Evolutionary conservation across 2,888 invertebrate genomes (phyloP), one percentile per base, ranked within the genome.

Genomic region (Heliconius cydno): DNA sequence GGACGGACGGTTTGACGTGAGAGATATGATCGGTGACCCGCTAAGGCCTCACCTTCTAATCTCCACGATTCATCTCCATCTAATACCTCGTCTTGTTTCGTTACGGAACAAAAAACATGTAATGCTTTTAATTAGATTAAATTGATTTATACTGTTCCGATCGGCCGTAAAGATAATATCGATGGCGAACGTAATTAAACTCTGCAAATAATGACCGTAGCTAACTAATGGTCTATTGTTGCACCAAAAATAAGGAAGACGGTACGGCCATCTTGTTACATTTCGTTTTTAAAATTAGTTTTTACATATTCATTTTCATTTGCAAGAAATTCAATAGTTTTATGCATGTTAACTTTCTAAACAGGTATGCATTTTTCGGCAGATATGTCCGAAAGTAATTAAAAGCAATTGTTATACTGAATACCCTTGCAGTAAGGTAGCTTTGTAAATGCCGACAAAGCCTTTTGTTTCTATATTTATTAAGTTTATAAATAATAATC

Each of bases 111-210:
- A 94, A 94, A 94, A 94, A 94, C 90, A 92, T 93, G 94, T 93
- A 94, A 94, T 92, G 93, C 93, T 93, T 94, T 95, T 95, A 95
- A 95, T 95, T 95, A 95, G 93, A 94, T 94, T 94, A 94, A 93
- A 94, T 94, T 94, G 94, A 94, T 94, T 94, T 93, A 93, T 92
- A 92, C 91, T 90, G 88, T 92, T 88, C 88, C 87, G 94, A 94
- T 94, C 91, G 90, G 86, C 84, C 84, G 83, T 84, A 82, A 81
- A 87, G 94, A 94, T 94, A 92, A 85, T 85, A 85, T 84, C 87
- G 87, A 91, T 90, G 87, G 89, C 85, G 87, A 86, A 88, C 89
- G 92, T 94, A 94, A 94, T 94, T 94, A 94, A 92, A 90, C 90
- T 91, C 89, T 86, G 91, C 91, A 91, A 92, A 94, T 93, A 93